Conservation (phyloP, 2,797 vertebrate species). For the Coranthus polyacanthus region DNA sequence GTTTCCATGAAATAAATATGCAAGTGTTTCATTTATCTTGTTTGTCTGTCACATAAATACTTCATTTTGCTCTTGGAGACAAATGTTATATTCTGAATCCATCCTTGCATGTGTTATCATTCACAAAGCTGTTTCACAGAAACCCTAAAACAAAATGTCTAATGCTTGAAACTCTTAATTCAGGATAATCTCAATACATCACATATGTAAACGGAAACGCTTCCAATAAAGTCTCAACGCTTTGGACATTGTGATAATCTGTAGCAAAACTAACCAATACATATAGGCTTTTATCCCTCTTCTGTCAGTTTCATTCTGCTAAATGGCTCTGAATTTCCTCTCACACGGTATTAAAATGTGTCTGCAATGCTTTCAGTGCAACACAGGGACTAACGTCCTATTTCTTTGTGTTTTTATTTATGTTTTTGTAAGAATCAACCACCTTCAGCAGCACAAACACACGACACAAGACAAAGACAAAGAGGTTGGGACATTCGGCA, state of each 20-base stretch:
- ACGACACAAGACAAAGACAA: constrained; percentile 59
- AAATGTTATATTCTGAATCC: constrained; percentile 43
- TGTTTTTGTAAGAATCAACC: constrained; percentile 80
- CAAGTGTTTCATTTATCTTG: constrained; percentile 51
- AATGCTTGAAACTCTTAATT: constrained; percentile 34
- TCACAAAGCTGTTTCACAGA: constrained; percentile 38
- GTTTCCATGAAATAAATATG: constrained; percentile 77
- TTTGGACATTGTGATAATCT: constrained; percentile 6
- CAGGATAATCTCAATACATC: constrained; percentile 22
- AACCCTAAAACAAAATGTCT: constrained; percentile 37
- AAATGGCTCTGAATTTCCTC: not conserved
- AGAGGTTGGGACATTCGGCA: constrained; percentile 74
- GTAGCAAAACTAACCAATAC: not conserved
- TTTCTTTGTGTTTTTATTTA: not conserved
- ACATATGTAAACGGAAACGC: constrained; percentile 31
- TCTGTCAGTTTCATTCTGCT: not conserved
- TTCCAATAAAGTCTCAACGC: constrained; percentile 6
- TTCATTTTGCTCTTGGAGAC: constrained; percentile 53
- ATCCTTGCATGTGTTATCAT: constrained; percentile 28
- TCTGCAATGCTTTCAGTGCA: constrained; percentile 1
- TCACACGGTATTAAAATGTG: not conserved
- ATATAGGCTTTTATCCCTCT: not conserved
- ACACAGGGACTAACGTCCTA: not conserved
- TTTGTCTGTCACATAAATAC: constrained; percentile 62
- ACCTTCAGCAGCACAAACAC: constrained; percentile 85